These are phyloP conservation scores for Notocelia uddmanniana DNA, from an alignment of 2,888 invertebrate species.

Conservation along the genomic window DNA sequence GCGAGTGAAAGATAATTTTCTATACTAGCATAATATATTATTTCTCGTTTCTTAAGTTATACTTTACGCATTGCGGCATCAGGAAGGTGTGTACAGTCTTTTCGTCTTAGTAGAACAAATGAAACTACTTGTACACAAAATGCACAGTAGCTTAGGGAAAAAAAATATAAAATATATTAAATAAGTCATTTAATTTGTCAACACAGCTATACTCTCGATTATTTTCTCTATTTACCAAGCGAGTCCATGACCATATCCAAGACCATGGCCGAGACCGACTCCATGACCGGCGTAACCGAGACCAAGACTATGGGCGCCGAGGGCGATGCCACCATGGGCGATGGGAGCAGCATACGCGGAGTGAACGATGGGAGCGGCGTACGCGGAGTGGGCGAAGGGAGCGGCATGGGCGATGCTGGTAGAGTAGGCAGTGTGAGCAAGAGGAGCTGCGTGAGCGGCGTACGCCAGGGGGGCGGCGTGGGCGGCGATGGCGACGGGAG, in stretches of 20 bases:
- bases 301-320: constrained; percentile 40
- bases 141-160: no score
- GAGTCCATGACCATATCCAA: constrained; percentile 34
- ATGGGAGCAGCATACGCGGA: constrained; percentile 45
- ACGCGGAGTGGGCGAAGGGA: constrained; percentile 46
- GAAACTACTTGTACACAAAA: no score
- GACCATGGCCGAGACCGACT: constrained; percentile 31
- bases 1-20: no score
- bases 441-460: constrained; percentile 51
- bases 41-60: no score
- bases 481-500: constrained; percentile 66
- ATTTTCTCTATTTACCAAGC: constrained; percentile 25
- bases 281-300: constrained; percentile 30
- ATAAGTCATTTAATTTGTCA: constrained; percentile 30
- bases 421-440: constrained; percentile 45
- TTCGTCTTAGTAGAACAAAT: no score
- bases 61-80: no score
- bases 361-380: constrained; percentile 45
- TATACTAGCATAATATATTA: no score
- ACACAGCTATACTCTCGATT: constrained; percentile 19
- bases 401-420: constrained; percentile 38
- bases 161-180: constrained; percentile 20
- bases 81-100: no score
- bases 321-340: constrained; percentile 48
- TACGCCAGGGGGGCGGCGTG: constrained; percentile 57